Percentiles rank a stretch among this genome's conserved stretches.
Conservation (phyloP, 2,113 vertebrate species). For the Neotoma lepida region DNA sequence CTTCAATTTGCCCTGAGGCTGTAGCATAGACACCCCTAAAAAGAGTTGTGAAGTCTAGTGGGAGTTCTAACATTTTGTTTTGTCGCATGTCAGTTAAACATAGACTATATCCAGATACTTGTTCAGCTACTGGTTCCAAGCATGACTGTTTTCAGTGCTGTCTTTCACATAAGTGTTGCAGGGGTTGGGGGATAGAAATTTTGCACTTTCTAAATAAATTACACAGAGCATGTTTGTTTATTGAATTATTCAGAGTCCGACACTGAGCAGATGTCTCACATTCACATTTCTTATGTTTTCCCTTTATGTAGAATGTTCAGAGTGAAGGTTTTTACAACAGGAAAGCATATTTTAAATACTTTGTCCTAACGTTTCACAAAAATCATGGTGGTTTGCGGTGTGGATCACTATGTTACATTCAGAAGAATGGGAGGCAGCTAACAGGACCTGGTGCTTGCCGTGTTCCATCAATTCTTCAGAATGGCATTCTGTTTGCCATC, state of each 20-base stretch:
- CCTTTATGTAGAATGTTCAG: slow-evolving; percentile 38
- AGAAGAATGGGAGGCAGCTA: not conserved
- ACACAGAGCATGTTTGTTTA: slow-evolving; percentile 42
- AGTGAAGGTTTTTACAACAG: slow-evolving; percentile 18
- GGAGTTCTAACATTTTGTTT: slow-evolving; percentile 85
- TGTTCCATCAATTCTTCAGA: slow-evolving; percentile 33
- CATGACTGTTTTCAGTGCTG: not conserved
- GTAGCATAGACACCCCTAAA: slow-evolving; percentile 83
- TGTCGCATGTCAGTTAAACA: slow-evolving; percentile 84
- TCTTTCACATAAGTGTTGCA: not conserved
- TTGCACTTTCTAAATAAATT: slow-evolving; percentile 30
- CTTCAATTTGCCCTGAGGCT: slow-evolving; percentile 84
- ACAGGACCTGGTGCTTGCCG: not conserved
- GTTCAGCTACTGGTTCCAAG: slow-evolving; percentile 70
- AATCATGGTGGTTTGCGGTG: not conserved
- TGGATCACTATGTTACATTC: not conserved
- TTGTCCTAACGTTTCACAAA: slow-evolving; percentile 24
- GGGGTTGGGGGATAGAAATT: not conserved
- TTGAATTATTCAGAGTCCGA: slow-evolving; percentile 10
- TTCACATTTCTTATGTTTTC: not conserved
- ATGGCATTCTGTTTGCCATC: slow-evolving; percentile 12
- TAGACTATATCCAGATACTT: slow-evolving; percentile 77
- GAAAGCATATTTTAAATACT: slow-evolving; percentile 38
- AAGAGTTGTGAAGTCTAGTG: slow-evolving; percentile 81
- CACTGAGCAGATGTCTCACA: slow-evolving; percentile 20